phyloP scores from a whole-genome alignment of 2,797 vertebrate species.

The Spea hammondii region DNA sequence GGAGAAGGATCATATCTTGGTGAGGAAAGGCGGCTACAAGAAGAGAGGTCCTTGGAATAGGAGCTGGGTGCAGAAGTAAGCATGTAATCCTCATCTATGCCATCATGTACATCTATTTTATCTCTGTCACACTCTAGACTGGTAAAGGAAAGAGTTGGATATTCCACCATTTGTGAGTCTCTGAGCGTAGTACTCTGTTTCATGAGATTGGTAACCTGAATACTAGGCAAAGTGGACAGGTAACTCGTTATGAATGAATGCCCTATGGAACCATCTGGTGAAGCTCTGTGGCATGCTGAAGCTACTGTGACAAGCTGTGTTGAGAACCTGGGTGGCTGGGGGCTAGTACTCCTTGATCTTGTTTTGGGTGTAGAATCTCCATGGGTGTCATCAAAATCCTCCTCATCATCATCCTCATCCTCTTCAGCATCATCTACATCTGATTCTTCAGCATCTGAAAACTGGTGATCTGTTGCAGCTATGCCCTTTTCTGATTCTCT shows the following conservation, averaged over 20 bases:
- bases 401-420: constrained; percentile 93
- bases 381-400: constrained; percentile 92
- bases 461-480: constrained; percentile 84
- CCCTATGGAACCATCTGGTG: constrained; percentile 68
- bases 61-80: constrained; percentile 76
- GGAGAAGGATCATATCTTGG: constrained; percentile 84
- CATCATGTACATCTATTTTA: constrained; percentile 78
- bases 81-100: constrained; percentile 83
- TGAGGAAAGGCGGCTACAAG: constrained; percentile 83
- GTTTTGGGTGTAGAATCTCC: constrained; percentile 94
- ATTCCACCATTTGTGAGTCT: constrained; percentile 76
- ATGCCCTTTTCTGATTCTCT: constrained; percentile 77
- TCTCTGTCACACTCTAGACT: constrained; percentile 76
- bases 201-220: constrained; percentile 89
- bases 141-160: constrained; percentile 79
- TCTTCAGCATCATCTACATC: constrained; percentile 92
- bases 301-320: constrained; percentile 78
- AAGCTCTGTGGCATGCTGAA: constrained; percentile 71
- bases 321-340: constrained; percentile 82
- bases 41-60: constrained; percentile 83
- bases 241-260: constrained; percentile 87
- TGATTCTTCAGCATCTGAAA: constrained; percentile 92
- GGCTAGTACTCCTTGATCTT: constrained; percentile 91
- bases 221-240: constrained; percentile 90
- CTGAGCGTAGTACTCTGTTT: constrained; percentile 72